phyloP scores from a whole-genome alignment of 1,140 invertebrate genomes.

The Brachionus koreanus region DNA sequence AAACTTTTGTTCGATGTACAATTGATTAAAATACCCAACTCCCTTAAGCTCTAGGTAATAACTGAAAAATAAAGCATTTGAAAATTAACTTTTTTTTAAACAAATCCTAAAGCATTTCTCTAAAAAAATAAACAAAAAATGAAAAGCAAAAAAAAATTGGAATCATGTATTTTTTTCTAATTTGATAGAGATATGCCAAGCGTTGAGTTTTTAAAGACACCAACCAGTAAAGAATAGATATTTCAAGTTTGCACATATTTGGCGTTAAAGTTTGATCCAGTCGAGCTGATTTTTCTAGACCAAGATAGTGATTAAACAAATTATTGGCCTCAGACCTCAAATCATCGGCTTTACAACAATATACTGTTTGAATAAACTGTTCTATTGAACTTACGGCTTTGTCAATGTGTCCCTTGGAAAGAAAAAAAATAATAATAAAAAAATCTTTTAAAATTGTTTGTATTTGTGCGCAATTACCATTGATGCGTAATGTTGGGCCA shows the following conservation, averaged over 20 bases:
- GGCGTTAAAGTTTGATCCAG: neutral
- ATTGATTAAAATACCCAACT: neutral
- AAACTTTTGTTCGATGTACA: neutral
- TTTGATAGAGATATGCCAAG: neutral
- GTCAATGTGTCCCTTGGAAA: neutral
- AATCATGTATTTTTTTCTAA: neutral
- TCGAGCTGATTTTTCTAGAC: neutral
- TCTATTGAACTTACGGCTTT: neutral
- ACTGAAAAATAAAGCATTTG: slow-evolving; percentile 9
- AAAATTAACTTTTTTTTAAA: neutral
- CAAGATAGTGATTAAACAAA: slow-evolving; percentile 1
- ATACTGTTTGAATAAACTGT: neutral
- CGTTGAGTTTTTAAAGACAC: neutral
- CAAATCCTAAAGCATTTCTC: neutral
- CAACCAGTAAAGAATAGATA: slow-evolving; percentile 1
- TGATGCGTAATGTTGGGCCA: slow-evolving; percentile 2
- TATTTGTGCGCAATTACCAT: neutral
- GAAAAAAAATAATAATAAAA: neutral
- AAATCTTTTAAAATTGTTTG: neutral
- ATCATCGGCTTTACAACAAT: neutral
- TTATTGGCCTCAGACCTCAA: neutral
- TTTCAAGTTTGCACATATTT: neutral
- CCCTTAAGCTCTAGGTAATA: slow-evolving; percentile 35
- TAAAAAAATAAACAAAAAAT: neutral
- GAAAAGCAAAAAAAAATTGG: neutral